A percentile compares a stretch with the other conserved stretches of the same genome.
Conservation (phyloP, 2,113 vertebrate genomes). For the Sardina pilchardus region DNA sequence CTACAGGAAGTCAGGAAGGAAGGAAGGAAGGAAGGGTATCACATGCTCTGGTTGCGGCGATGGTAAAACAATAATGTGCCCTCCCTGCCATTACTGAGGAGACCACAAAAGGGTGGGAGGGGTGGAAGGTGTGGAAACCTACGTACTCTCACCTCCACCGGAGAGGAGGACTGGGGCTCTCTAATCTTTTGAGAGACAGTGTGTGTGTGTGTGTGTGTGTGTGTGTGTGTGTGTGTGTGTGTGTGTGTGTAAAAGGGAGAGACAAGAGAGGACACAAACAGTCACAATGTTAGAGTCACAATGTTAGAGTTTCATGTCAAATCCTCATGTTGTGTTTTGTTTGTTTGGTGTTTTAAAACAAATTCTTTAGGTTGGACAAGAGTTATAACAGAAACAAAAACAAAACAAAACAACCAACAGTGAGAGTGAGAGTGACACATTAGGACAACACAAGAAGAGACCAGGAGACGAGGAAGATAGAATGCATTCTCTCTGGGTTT, state of each 20-base stretch:
- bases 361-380: neutral
- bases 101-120: neutral
- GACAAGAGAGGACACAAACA: neutral
- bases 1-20: conserved; percentile 1
- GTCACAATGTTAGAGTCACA: neutral
- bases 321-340: neutral
- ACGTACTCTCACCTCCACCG: neutral
- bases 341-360: too few relatives aligned
- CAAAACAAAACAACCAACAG: neutral
- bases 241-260: conserved; percentile 1
- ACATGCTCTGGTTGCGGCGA: neutral
- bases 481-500: conserved; percentile 81
- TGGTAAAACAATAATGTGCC: neutral
- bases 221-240: conserved; percentile 17
- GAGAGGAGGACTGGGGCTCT: neutral
- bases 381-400: neutral
- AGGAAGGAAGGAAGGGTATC: neutral
- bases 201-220: neutral
- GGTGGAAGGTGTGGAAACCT: conserved; percentile 9
- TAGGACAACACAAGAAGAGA: neutral
- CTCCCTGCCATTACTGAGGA: neutral
- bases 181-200: neutral
- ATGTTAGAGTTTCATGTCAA: neutral
- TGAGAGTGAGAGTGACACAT: too few relatives aligned
- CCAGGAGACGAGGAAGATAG: conserved; percentile 54